Evolutionary conservation across 2,888 invertebrate genomes (phyloP), one percentile per base, ranked within the genome.

Genomic region (Plutella xylostella): DNA sequence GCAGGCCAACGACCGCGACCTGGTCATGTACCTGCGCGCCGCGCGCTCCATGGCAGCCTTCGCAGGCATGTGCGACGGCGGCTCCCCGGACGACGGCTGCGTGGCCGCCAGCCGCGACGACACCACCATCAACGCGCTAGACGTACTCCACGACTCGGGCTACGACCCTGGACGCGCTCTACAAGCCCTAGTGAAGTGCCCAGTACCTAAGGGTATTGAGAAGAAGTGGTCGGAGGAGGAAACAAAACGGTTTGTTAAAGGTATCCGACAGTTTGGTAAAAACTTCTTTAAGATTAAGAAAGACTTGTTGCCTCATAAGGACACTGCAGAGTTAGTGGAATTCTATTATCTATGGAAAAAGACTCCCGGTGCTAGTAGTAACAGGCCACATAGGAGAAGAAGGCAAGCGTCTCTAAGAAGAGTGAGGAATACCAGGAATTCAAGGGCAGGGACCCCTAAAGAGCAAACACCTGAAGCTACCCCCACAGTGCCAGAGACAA

Each of bases 291-390:
- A 96, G 65, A 99, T 99, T 63, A 89, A 93, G 60, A 97, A 97
- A 77, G 98, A 99, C 79, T 86, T 98, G 57, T 85, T 99, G 57
- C 96, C 98, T 45, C 96, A 97, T 72, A 96, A 97, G 86, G 97
- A 98, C 68, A 97, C 98, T 63, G 92, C 96, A 45, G 98, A 99
- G 72, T 84, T 99, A 65, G 97, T 99, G 45, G 97, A 98, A 75
- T 99, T 96, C 85, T 99, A 99, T 83, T 99, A 99, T 84, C 87
- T 97, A 67, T 99, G 99, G 99, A 99, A 99, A 86, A 99, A 98
- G 85, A 97, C 98, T 31, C 96, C 98, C 17, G 96, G 96, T 61
- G 98, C 98, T 51, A 95, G 96, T 73, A 96, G 95, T 71, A 97
- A 97, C 75, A 89, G 98, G 57, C 97, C 97, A 20, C 97, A 97